Base-by-base conservation (phyloP, 1,140 invertebrate species). In the Pogonomyrmex californicus region DNA sequence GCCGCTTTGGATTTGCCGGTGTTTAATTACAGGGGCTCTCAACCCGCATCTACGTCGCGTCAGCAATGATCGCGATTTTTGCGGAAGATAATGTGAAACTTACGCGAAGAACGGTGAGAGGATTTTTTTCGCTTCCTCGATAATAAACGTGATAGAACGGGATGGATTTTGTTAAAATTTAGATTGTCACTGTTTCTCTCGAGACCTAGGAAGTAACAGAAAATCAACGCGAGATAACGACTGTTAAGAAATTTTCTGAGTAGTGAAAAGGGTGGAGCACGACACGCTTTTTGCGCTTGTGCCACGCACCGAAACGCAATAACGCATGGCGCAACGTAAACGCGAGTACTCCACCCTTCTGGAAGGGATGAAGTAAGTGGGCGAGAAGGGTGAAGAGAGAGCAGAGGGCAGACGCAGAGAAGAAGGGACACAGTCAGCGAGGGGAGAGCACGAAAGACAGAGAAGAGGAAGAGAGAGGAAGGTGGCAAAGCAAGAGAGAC, bases 21-120 rank as follows among this genome's bases (percentile, higher is more conserved):
- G 86, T 92, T 92, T 92, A 92, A 92, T 92, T 92, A 92, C 90
- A 91, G 90, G 54, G 87, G 85, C 79, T 90, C 88, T 90, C 88
- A 89, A 89, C 60, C n/a, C 54, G 33, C 51, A 1, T 36, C 9
- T 12, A 23, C n/a, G 14, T 33, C 10, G n/a, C 41, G 33, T 38
- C 6, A 65, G 36, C 60, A 14, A 36, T 5, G 12, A 6, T 33
- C 14, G 10, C 44, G 44, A 70, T 49, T 10, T 85, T n/a, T 44
- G 23, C 14, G 17, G 12, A 17, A 36, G 47, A 30, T 23, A 54
- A 23, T 33, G 9, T 23, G n/a, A 41, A 63, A 23, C 12, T 41
- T 38, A n/a, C 23, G 23, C 23, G 0, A 23, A 23, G 23, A 23
- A 23, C 23, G 23, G 23, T 23, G 23, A 23, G 23, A 23, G 23